These are phyloP conservation scores for Malurus melanocephalus DNA, from an alignment of 2,113 vertebrate species.

Conservation along the genomic window DNA sequence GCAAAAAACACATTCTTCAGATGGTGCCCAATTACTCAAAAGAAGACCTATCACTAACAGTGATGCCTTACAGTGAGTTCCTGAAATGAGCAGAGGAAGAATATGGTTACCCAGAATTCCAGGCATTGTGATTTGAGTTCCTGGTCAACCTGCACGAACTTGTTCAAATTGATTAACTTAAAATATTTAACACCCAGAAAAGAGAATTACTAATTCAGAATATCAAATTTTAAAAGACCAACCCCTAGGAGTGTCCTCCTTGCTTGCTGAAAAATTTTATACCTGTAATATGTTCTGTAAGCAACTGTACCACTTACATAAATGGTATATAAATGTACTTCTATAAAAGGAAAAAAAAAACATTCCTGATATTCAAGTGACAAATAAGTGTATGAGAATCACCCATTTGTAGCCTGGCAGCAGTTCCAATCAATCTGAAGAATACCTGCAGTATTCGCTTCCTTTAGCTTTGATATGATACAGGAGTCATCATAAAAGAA, in stretches of 20 bases:
- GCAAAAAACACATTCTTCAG: not conserved
- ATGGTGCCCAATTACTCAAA: not conserved
- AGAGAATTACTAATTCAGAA: not conserved
- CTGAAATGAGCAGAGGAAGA: not conserved
- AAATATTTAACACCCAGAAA: not conserved
- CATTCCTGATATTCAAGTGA: accelerated
- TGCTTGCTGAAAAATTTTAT: not conserved
- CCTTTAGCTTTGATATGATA: not conserved
- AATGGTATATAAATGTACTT: not conserved
- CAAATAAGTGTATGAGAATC: not conserved
- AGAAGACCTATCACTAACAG: not conserved
- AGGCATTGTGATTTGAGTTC: not conserved
- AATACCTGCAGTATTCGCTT: not conserved
- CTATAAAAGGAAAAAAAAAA: not conserved
- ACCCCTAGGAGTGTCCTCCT: not conserved
- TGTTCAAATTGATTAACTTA: not conserved
- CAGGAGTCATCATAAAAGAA: not conserved
- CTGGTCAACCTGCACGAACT: not conserved
- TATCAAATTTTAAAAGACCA: not conserved
- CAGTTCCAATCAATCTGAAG: not conserved
- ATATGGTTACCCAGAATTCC: not conserved
- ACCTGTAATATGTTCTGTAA: not conserved
- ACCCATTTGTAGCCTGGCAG: not conserved
- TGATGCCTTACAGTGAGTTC: not conserved
- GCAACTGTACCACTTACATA: not conserved